Evolutionary conservation across 2,113 vertebrate genomes (phyloP).

Genomic region (Ceratotherium simum): DNA sequence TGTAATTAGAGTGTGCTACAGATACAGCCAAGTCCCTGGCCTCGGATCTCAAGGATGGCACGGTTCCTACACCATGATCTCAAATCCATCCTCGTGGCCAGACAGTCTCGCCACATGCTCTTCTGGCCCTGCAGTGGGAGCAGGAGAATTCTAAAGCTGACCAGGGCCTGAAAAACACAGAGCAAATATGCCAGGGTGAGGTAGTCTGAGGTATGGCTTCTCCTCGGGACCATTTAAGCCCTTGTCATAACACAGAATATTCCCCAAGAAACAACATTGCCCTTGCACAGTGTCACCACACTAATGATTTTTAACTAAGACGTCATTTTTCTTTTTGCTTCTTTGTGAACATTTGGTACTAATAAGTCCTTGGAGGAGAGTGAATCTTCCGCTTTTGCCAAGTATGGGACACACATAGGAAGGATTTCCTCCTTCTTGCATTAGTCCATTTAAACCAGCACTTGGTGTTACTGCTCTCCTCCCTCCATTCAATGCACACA

Average conservation of each 20-base stretch:
- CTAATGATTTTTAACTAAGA: slow-evolving; percentile 22
- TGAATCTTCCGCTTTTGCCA: background rate
- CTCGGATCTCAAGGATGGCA: background rate
- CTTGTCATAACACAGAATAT: background rate
- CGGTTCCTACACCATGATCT: background rate
- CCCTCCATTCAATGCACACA: background rate
- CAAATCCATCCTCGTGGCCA: background rate
- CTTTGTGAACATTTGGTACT: slow-evolving; percentile 33
- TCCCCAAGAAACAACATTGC: background rate
- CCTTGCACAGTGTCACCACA: background rate
- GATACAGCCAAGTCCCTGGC: background rate
- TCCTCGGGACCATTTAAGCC: background rate
- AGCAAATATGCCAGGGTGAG: background rate
- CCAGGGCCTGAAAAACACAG: background rate
- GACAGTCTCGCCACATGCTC: background rate
- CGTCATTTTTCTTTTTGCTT: background rate
- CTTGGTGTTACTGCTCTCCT: background rate
- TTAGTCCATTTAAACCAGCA: background rate
- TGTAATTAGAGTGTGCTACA: background rate
- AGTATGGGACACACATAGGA: background rate
- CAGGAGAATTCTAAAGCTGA: background rate
- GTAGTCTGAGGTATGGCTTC: background rate
- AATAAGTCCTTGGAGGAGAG: slow-evolving; percentile 1
- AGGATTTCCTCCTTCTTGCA: background rate
- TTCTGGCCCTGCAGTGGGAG: background rate